These are phyloP conservation scores for Mionectes olivaceus DNA, from an alignment of 2,797 vertebrate species.

Conservation along the genomic window DNA sequence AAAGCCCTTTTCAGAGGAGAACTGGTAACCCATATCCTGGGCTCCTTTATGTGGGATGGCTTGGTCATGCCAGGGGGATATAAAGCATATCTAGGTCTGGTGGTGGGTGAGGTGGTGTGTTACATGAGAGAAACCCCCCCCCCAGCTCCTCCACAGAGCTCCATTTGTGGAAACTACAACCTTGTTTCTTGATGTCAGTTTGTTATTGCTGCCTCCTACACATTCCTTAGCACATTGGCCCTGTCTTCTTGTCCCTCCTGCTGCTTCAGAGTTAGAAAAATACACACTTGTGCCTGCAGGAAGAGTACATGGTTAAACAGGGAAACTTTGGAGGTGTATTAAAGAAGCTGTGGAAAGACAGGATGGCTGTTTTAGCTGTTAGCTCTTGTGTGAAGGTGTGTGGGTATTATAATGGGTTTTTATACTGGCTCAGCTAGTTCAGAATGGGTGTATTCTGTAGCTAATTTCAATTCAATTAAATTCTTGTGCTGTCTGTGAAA, in stretches of 20 bases:
- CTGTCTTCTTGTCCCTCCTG: neutral
- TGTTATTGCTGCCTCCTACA: conserved; percentile 50
- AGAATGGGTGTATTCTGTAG: neutral
- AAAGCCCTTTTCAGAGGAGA: neutral
- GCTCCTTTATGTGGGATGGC: neutral
- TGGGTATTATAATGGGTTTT: neutral
- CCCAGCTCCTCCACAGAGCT: neutral
- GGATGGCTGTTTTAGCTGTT: neutral
- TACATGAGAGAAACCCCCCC: neutral
- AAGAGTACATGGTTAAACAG: neutral
- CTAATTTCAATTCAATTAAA: neutral
- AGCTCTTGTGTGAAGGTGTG: neutral
- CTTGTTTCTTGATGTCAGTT: neutral
- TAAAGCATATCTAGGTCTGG: neutral
- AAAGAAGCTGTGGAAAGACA: neutral
- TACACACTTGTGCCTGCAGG: neutral
- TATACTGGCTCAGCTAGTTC: neutral
- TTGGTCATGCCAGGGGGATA: neutral
- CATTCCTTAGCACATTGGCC: neutral
- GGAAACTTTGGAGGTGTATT: neutral
- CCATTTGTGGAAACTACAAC: neutral
- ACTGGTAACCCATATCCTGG: neutral
- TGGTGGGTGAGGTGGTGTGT: neutral
- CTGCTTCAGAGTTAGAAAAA: conserved; percentile 4
- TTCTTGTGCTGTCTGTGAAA: neutral